These are phyloP conservation scores for Eptatretus burgeri DNA, from an alignment of 2,113 vertebrate species.

Conservation along the genomic window DNA sequence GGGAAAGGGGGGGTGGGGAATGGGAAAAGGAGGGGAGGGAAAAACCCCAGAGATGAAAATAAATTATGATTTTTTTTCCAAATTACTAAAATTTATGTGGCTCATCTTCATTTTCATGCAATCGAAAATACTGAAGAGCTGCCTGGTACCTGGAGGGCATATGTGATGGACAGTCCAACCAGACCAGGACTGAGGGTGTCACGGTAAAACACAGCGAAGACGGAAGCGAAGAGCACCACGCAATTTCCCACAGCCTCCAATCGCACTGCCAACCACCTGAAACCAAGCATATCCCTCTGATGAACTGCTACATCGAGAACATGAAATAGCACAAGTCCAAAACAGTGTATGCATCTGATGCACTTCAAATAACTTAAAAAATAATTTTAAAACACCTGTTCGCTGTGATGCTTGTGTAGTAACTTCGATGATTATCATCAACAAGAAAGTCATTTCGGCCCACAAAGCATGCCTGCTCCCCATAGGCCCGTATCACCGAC, in stretches of 20 bases:
- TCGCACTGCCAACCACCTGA: slow-evolving; percentile 59
- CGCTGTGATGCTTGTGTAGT: slow-evolving; percentile 71
- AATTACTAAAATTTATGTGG: no score
- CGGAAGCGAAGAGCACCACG: slow-evolving; percentile 43
- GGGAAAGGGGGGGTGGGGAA: no score
- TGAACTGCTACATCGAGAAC: no score
- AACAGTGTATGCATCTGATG: background rate
- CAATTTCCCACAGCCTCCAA: slow-evolving; percentile 74
- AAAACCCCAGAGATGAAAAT: no score
- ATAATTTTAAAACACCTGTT: slow-evolving; percentile 36
- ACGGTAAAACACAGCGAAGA: slow-evolving; percentile 50
- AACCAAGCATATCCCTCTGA: background rate
- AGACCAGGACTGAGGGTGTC: slow-evolving; percentile 42
- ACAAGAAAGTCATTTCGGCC: slow-evolving; percentile 41
- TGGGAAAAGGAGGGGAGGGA: no score
- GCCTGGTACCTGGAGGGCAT: slow-evolving; percentile 45
- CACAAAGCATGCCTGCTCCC: slow-evolving; percentile 53
- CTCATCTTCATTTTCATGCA: no score
- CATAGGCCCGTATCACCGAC: slow-evolving; percentile 59
- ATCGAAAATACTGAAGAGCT: background rate
- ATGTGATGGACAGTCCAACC: slow-evolving; percentile 66
- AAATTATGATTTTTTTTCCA: no score
- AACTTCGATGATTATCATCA: slow-evolving; percentile 77
- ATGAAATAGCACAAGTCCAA: background rate
- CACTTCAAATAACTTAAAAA: background rate